A percentile compares a stretch with the other conserved stretches of the same genome.
Conservation (phyloP, 2,888 invertebrate species). For the Hydriomena furcata region DNA sequence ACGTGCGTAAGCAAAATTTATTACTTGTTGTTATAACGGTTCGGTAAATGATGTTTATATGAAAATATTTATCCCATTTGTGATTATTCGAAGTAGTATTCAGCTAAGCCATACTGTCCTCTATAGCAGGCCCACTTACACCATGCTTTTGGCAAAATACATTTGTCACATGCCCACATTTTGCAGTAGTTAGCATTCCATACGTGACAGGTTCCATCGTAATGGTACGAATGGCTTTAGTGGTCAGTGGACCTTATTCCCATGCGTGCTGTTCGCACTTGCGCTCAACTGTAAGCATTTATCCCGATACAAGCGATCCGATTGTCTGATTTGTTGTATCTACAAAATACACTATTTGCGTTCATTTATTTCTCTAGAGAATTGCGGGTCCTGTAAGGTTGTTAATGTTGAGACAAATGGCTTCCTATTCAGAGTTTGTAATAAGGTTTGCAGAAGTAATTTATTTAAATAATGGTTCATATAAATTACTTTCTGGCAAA, state of each 20-base stretch:
- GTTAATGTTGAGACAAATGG: conserved; percentile 25
- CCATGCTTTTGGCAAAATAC: too few species aligned
- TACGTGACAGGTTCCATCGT: neutral
- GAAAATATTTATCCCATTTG: conserved; percentile 9
- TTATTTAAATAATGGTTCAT: neutral
- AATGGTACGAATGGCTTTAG: neutral
- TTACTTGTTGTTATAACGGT: conserved; percentile 45
- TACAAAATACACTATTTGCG: conserved; percentile 37
- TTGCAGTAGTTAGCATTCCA: too few species aligned
- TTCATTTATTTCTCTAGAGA: conserved; percentile 42
- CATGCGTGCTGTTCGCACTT: conserved; percentile 44
- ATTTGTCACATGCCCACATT: too few species aligned
- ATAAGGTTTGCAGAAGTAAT: neutral
- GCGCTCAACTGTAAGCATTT: conserved; percentile 41
- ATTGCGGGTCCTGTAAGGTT: conserved; percentile 16
- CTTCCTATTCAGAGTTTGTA: conserved; percentile 14
- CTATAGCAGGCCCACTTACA: too few species aligned
- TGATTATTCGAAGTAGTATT: neutral
- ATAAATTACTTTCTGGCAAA: too few species aligned
- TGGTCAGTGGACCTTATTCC: conserved; percentile 35
- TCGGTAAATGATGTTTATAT: conserved; percentile 41
- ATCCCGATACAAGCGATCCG: conserved; percentile 41
- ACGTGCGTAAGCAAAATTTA: conserved; percentile 44
- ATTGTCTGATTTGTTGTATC: conserved; percentile 38
- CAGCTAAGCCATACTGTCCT: neutral